Evolutionary conservation across 2,113 vertebrate genomes (phyloP).

Genomic region (Bufo bufo): DNA sequence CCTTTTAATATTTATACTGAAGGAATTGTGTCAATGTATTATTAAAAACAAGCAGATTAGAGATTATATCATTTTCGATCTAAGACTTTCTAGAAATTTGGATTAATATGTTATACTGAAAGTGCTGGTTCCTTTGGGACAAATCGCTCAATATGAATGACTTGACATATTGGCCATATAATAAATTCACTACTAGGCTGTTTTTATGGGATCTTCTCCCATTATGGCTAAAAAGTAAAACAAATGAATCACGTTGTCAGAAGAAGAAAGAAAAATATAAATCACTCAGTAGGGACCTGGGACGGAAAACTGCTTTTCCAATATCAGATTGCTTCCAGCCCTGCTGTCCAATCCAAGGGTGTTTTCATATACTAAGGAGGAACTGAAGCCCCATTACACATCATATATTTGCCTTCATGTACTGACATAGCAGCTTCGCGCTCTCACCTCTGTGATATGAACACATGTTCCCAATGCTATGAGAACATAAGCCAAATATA

Average conservation of each 20-base stretch:
- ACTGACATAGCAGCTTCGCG: neutral
- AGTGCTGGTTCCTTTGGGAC: constrained; percentile 19
- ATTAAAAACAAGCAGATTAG: neutral
- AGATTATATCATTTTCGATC: neutral
- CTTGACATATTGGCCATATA: constrained; percentile 48
- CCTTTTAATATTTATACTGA: neutral
- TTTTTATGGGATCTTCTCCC: constrained; percentile 46
- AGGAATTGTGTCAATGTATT: neutral
- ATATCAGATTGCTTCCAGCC: constrained; percentile 42
- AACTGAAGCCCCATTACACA: neutral
- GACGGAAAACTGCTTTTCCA: constrained; percentile 51
- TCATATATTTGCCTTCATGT: constrained; percentile 47
- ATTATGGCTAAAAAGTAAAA: constrained; percentile 47
- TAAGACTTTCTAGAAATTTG: neutral
- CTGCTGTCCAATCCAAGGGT: constrained; percentile 25
- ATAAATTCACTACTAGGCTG: constrained; percentile 47
- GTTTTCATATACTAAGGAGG: neutral
- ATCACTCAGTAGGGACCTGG: constrained; percentile 40
- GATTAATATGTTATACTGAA: constrained; percentile 24
- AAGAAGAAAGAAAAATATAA: constrained; percentile 43
- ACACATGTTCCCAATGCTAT: neutral
- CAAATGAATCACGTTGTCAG: constrained; percentile 48
- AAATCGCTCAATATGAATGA: constrained; percentile 20
- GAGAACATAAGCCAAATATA: neutral
- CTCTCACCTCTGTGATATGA: constrained; percentile 11